Percentiles rank a stretch among this genome's conserved stretches.
These are phyloP conservation scores for Brachirus orientalis DNA, from an alignment of 2,113 vertebrate genomes.

Conservation along the genomic window DNA sequence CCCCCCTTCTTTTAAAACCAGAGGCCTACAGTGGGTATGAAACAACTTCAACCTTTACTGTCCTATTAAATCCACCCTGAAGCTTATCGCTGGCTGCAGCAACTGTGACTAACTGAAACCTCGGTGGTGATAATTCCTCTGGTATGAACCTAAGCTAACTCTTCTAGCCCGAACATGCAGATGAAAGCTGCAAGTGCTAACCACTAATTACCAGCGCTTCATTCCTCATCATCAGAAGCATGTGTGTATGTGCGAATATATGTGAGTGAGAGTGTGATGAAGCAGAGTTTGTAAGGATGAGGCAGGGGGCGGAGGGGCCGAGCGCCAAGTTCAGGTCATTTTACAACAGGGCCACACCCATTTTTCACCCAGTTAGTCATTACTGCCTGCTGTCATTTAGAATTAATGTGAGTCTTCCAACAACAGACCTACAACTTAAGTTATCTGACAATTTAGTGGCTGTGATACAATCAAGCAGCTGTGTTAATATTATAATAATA, in stretches of 20 bases:
- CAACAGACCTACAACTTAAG: conserved; percentile 8
- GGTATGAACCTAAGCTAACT: conserved; percentile 61
- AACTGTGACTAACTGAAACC: conserved; percentile 66
- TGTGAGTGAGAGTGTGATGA: conserved; percentile 40
- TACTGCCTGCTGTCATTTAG: conserved; percentile 15
- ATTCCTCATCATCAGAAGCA: conserved; percentile 37
- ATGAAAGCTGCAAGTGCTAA: conserved; percentile 58
- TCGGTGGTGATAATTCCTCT: conserved; percentile 54
- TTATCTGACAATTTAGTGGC: conserved; percentile 27
- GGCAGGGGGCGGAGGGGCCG: neutral
- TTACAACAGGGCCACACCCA: conserved; percentile 25
- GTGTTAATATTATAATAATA: too few species aligned
- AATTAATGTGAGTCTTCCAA: conserved; percentile 14
- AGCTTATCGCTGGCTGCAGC: conserved; percentile 48
- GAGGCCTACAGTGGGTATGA: conserved; percentile 37
- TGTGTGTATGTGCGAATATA: conserved; percentile 34
- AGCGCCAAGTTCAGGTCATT: conserved; percentile 53
- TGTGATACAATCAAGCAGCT: conserved; percentile 29
- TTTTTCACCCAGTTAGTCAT: conserved; percentile 29
- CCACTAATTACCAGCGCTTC: conserved; percentile 65
- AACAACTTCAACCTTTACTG: conserved; percentile 48
- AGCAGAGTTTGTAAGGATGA: conserved; percentile 44
- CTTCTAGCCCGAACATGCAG: conserved; percentile 55
- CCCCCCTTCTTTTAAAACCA: conserved; percentile 44
- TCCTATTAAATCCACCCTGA: conserved; percentile 49